Evolutionary conservation across 2,888 invertebrate species (phyloP).

Genomic region (Amblyjoppa fuscipennis): DNA sequence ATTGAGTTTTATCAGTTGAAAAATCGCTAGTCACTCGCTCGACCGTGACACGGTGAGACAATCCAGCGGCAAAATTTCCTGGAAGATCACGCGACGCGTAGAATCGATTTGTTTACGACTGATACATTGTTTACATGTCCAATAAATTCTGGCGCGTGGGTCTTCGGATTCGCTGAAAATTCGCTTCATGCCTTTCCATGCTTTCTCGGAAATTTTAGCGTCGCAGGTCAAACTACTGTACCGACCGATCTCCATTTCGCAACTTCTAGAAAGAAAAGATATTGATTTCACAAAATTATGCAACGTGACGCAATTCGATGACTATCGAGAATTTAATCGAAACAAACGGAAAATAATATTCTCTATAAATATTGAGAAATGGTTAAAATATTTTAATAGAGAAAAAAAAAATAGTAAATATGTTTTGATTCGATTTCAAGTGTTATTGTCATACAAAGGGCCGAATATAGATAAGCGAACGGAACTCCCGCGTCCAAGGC

Average conservation of each 20-base stretch:
- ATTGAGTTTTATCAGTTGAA: not conserved
- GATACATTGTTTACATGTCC: not conserved
- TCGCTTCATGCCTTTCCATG: not conserved
- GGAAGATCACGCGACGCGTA: slow-evolving; percentile 7
- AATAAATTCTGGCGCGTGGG: not conserved
- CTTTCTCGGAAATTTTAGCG: no score
- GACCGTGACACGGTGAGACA: slow-evolving; percentile 11
- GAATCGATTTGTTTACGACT: not conserved
- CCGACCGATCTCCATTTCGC: no score
- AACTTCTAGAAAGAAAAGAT: not conserved
- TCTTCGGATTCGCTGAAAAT: not conserved
- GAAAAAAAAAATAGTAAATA: no score
- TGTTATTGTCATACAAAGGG: no score
- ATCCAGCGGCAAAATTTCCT: not conserved
- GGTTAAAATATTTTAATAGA: no score
- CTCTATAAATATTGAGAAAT: not conserved
- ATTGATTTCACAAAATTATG: not conserved
- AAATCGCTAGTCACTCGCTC: not conserved
- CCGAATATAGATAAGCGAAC: no score
- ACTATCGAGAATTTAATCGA: not conserved
- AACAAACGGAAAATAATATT: not conserved
- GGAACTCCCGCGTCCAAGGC: no score
- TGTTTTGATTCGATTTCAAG: no score
- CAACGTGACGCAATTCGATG: not conserved
- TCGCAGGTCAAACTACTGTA: no score